Evolutionary conservation across 2,888 invertebrate genomes (phyloP).

Genomic region (Lochmaea capreae): DNA sequence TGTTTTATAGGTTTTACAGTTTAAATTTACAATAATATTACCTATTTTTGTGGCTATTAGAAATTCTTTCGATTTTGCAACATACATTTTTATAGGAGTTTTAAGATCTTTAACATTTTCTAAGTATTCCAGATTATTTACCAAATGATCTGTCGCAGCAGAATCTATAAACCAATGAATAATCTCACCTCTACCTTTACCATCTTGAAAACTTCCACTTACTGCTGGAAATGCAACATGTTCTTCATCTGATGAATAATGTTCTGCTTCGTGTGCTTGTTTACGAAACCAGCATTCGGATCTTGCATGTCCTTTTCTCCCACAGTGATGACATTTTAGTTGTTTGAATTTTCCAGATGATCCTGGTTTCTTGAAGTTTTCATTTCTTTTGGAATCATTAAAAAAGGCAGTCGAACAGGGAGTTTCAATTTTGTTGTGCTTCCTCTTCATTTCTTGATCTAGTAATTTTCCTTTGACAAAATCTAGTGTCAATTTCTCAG

Average conservation of each 20-base stretch:
- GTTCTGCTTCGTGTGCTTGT: constrained; percentile 19
- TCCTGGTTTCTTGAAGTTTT: constrained; percentile 7
- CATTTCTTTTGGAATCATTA: constrained; percentile 11
- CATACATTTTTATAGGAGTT: constrained; percentile 10
- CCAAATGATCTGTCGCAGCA: constrained; percentile 10
- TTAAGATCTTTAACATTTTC: constrained; percentile 5
- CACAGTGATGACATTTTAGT: constrained; percentile 23
- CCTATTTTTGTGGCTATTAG: constrained; percentile 9
- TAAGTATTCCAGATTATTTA: constrained; percentile 10
- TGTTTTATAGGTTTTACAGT: constrained; percentile 6
- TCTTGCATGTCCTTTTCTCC: constrained; percentile 21
- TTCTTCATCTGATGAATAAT: constrained; percentile 12
- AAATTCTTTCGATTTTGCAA: constrained; percentile 13
- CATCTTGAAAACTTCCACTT: constrained; percentile 6
- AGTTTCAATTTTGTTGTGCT: background rate
- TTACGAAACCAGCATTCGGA: constrained; percentile 22
- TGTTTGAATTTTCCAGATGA: constrained; percentile 6
- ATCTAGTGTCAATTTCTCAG: constrained; percentile 14
- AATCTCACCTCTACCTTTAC: background rate
- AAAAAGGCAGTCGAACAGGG: background rate
- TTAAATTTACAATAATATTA: constrained; percentile 1
- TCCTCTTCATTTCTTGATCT: constrained; percentile 24
- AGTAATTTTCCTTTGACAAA: constrained; percentile 24
- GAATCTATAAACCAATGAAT: constrained; percentile 11
- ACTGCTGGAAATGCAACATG: constrained; percentile 13